A percentile compares a stretch with the other conserved stretches of the same genome.
These are phyloP conservation scores for Oreonectes daqikongensis DNA, from an alignment of 2,797 vertebrate species.

Conservation along the genomic window DNA sequence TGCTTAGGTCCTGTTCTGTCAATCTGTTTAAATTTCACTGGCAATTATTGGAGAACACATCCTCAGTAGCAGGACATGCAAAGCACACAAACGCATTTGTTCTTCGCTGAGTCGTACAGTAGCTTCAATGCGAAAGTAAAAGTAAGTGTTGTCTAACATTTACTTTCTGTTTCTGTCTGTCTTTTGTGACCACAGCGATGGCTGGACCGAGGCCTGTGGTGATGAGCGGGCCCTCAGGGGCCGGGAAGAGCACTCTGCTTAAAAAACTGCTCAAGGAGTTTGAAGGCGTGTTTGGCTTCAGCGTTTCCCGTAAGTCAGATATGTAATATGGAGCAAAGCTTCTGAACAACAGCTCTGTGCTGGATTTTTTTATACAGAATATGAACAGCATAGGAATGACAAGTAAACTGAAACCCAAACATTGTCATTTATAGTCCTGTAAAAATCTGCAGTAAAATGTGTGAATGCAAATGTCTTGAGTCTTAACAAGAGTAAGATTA, in stretches of 20 bases:
- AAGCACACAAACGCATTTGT: background rate
- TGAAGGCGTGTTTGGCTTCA: conserved; percentile 90
- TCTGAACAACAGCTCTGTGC: background rate
- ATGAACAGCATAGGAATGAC: background rate
- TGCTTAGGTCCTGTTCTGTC: background rate
- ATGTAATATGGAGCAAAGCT: rapidly evolving
- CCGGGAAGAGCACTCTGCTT: conserved; percentile 94
- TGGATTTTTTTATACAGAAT: background rate
- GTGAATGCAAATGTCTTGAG: no score
- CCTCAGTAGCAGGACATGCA: background rate
- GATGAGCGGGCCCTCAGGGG: conserved; percentile 91
- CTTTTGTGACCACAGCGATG: conserved; percentile 80
- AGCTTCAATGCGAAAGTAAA: background rate
- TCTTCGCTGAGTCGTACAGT: no score
- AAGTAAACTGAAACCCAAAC: no score
- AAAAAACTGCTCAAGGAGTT: conserved; percentile 90
- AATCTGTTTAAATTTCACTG: background rate
- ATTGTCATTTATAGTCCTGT: no score
- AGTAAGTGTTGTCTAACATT: background rate
- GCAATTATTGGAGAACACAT: no score
- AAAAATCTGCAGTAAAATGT: no score
- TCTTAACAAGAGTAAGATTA: no score
- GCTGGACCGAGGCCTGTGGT: conserved; percentile 94
- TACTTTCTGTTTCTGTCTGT: background rate
- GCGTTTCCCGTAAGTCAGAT: conserved; percentile 89